Percentiles rank a stretch among this genome's conserved stretches.
Evolutionary conservation across 2,113 vertebrate species (phyloP).

Genomic region (Nycticryphes semicollaris): DNA sequence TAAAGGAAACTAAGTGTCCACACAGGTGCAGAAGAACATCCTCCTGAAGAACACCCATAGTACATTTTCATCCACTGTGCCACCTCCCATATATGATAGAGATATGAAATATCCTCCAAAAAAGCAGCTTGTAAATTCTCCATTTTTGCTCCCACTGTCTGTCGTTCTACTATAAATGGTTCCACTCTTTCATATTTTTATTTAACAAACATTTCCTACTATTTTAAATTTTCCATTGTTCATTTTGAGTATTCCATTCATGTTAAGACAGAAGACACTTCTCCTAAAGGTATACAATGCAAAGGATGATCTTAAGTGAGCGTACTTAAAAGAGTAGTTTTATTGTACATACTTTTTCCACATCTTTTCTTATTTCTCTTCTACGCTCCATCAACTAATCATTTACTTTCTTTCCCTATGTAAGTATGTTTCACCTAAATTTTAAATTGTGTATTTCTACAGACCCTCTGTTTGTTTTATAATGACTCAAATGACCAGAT

Average conservation of each 20-base stretch:
- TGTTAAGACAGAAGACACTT: background rate
- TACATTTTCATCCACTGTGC: background rate
- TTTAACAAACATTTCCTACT: background rate
- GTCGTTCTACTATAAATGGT: background rate
- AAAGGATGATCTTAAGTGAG: background rate
- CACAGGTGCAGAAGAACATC: background rate
- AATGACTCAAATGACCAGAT: background rate
- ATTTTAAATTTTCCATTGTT: background rate
- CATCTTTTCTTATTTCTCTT: background rate
- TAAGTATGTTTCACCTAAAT: background rate
- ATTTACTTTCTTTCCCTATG: background rate
- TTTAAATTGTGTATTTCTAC: background rate
- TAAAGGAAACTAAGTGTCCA: background rate
- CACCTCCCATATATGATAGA: background rate
- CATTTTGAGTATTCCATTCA: background rate
- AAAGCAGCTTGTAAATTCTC: background rate
- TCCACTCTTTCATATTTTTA: no score
- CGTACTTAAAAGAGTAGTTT: background rate
- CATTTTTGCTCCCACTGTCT: background rate
- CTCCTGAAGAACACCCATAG: background rate
- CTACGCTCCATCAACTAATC: background rate
- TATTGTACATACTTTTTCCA: background rate
- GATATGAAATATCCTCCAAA: background rate
- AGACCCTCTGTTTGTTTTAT: background rate
- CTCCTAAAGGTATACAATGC: background rate